Evolutionary conservation across 2,888 invertebrate species (phyloP).

Genomic region (Cheilosia pagana): DNA sequence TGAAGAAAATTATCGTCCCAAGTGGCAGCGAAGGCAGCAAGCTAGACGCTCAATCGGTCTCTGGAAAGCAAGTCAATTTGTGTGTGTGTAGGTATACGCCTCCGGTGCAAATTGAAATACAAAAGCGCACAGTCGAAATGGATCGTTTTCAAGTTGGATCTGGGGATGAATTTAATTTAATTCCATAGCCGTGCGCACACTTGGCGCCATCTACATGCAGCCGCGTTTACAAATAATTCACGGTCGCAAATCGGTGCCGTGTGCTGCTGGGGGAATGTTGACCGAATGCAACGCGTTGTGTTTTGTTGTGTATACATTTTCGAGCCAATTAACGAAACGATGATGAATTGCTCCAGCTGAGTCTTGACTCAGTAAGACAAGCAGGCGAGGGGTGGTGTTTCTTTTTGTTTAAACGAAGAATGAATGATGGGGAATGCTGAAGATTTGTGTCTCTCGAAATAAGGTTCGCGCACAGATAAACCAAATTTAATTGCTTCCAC

Average conservation of each 20-base stretch:
- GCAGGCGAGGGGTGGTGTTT: not conserved
- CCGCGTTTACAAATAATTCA: constrained; percentile 45
- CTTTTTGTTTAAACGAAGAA: constrained; percentile 22
- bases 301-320: constrained; percentile 28
- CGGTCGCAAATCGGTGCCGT: constrained; percentile 39
- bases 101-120: constrained; percentile 17
- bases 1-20: constrained; percentile 47
- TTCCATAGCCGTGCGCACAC: constrained; percentile 40
- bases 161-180: constrained; percentile 53
- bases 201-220: constrained; percentile 63
- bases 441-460: constrained; percentile 24
- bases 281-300: constrained; percentile 21
- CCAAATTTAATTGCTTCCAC: constrained; percentile 51
- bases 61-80: constrained; percentile 30
- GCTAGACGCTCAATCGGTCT: constrained; percentile 13
- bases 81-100: not conserved
- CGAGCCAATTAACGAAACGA: constrained; percentile 70
- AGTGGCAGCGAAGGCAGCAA: not conserved
- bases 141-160: constrained; percentile 34
- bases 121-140: constrained; percentile 21
- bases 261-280: constrained; percentile 17
- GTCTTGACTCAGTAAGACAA: constrained; percentile 12
- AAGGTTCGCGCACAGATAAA: constrained; percentile 1
- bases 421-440: constrained; percentile 26
- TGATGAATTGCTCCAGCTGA: constrained; percentile 58